Conservation (phyloP, 2,888 invertebrate species). For the Megamerina dolium region DNA sequence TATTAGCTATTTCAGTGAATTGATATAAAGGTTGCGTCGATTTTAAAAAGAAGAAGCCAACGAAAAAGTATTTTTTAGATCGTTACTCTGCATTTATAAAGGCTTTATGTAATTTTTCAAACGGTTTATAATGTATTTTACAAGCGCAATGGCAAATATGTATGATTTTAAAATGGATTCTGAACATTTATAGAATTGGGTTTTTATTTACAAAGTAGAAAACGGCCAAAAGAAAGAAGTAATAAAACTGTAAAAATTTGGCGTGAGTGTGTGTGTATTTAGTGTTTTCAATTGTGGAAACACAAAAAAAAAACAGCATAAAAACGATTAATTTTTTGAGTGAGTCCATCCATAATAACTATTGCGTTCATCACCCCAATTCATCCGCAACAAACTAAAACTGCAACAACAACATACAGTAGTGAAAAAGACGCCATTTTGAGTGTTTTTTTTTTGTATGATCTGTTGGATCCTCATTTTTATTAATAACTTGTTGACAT, state of each 20-base stretch:
- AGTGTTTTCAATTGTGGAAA: constrained; percentile 4
- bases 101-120: no score
- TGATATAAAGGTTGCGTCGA: no score
- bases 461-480: no score
- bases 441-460: constrained; percentile 21
- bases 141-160: constrained; percentile 34
- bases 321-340: constrained; percentile 22
- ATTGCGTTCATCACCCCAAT: background rate
- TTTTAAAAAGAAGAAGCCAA: no score
- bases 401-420: no score
- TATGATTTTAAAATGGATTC: constrained; percentile 37
- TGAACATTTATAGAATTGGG: constrained; percentile 41
- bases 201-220: no score
- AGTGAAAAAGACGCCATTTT: constrained; percentile 18
- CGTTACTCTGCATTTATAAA: no score
- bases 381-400: constrained; percentile 4
- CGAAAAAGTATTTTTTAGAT: no score
- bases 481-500: no score
- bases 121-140: constrained; percentile 18
- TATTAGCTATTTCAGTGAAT: no score
- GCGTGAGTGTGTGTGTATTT: background rate
- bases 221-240: no score
- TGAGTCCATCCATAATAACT: no score
- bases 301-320: constrained; percentile 5
- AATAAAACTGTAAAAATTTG: background rate